Base-by-base conservation (phyloP, 2,797 vertebrate genomes). In the Stomatorhinus walkeri region DNA sequence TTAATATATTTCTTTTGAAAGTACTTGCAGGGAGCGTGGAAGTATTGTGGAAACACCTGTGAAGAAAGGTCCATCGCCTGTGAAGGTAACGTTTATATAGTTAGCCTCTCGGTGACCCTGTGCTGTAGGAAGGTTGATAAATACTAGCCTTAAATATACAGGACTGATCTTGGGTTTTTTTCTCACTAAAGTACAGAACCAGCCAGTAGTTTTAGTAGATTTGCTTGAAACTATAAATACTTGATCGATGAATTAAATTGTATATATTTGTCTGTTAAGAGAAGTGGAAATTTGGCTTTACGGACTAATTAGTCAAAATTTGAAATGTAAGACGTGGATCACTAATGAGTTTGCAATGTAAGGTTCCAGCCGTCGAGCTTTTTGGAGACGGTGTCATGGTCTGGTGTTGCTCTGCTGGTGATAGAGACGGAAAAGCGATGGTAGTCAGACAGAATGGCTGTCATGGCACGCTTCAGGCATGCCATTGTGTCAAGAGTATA, bases 31-130 rank as follows among this genome's bases (percentile, higher is more conserved):
- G 87, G 92, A 88, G 88, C 91, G 92, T 10, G 85, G 89, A 32
- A 32, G 46, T 87, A 24, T 87, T 3, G 43, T 85, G 59, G 59
- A 12, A 43, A 92, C 48, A 79, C 91, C 90, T 89, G 85, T 90
- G 83, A 92, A 91, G 89, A 94, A 93, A 89, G 89, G 51, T 88
- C 91, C 89, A 72, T 85, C 89, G 59, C 88, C 88, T 49, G 6
- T 81, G 52, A 96, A 95, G 91, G 95, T 96, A 89, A 46, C 4
- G 4, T 76, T 46, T 64, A 72, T 24, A 43, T 87, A 19, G 48
- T 81, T 46, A 40, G 16, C 1, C 0, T 81, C 32, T 19, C 16
- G 0, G 40, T 83, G 79, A 48, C n/a, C 40, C 19, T 4, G 12
- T 76, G 28, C 32, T 36, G 24, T 10, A 64, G 79, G 79, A 76